phyloP scores from a whole-genome alignment of 1,140 invertebrate species.

The Scaptomyza hsui region DNA sequence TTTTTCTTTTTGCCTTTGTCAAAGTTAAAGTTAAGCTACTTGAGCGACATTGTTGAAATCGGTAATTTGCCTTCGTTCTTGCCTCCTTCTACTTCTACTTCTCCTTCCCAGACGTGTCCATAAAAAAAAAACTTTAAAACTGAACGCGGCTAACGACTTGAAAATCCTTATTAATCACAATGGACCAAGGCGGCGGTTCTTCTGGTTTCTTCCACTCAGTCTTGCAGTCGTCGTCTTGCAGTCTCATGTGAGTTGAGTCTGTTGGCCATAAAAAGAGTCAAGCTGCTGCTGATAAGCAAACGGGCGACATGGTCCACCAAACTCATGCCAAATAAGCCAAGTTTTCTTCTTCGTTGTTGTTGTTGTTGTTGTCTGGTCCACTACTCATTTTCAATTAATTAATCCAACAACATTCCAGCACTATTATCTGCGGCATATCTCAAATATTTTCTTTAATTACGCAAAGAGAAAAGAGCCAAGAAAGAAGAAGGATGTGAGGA shows the following conservation, averaged over 20 bases:
- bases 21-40: conserved; percentile 80
- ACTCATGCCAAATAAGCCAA: conserved; percentile 59
- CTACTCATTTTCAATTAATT: conserved; percentile 83
- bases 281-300: conserved; percentile 77
- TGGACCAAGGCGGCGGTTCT: conserved; percentile 17
- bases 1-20: conserved; percentile 58
- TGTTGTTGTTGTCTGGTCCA: conserved; percentile 48
- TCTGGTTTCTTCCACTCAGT: conserved; percentile 1
- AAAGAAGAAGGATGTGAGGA: conserved; percentile 16
- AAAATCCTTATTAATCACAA: conserved; percentile 83
- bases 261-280: conserved; percentile 76
- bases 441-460: conserved; percentile 83
- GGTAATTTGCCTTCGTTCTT: conserved; percentile 72
- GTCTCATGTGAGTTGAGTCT: conserved; percentile 41
- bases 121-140: conserved; percentile 45
- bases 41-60: conserved; percentile 82
- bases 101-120: conserved; percentile 47
- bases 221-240: conserved; percentile 3
- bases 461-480: conserved; percentile 39
- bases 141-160: conserved; percentile 71
- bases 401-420: conserved; percentile 81
- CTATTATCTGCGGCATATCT: conserved; percentile 81
- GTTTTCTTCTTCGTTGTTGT: conserved; percentile 1
- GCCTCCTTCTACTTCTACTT: conserved; percentile 27
- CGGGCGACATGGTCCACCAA: conserved; percentile 75